A percentile compares a stretch with the other conserved stretches of the same genome.
These are phyloP conservation scores for Neosalanx taihuensis DNA, from an alignment of 2,797 vertebrate genomes.

Conservation along the genomic window DNA sequence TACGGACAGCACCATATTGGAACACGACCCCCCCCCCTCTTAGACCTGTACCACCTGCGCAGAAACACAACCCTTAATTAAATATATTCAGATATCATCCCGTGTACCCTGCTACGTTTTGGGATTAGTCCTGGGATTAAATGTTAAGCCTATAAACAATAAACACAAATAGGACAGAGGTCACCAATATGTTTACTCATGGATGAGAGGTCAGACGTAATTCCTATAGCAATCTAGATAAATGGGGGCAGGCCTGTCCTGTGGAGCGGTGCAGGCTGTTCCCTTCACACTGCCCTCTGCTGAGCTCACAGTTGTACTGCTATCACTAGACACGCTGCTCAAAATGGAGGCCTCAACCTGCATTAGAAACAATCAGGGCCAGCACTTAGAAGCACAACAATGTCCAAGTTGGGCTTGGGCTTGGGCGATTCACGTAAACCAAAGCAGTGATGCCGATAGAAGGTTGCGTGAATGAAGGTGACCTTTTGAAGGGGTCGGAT, in stretches of 20 bases:
- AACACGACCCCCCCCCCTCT: too few relatives aligned
- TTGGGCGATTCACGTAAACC: background rate
- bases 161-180: background rate
- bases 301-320: slow-evolving; percentile 45
- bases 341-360: slow-evolving; percentile 65
- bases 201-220: slow-evolving; percentile 21
- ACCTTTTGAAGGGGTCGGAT: background rate
- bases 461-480: too few relatives aligned
- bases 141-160: background rate
- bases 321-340: slow-evolving; percentile 49
- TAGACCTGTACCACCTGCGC: too few relatives aligned
- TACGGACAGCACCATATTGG: slow-evolving; percentile 47
- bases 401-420: background rate
- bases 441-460: too few relatives aligned
- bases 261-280: slow-evolving; percentile 13
- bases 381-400: slow-evolving; percentile 45
- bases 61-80: background rate
- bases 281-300: slow-evolving; percentile 66
- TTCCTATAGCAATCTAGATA: background rate
- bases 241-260: background rate
- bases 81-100: background rate
- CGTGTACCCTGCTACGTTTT: background rate
- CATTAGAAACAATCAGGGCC: slow-evolving; percentile 31
- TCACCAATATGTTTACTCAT: background rate
- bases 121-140: background rate